Conservation (phyloP, 2,113 vertebrate genomes). For the Corythornis cristatus region DNA sequence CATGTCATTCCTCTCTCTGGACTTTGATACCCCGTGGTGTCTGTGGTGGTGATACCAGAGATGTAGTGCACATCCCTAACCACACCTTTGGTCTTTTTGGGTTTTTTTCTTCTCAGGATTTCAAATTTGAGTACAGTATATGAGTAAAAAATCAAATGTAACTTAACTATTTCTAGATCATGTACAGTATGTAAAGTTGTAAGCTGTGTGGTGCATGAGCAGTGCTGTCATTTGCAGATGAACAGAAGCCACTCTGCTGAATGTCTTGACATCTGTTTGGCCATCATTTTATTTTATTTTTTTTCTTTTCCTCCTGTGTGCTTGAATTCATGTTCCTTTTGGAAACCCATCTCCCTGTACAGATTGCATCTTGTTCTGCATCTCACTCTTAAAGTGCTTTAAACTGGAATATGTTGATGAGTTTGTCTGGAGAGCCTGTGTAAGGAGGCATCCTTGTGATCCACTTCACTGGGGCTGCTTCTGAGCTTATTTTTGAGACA, state of each 20-base stretch:
- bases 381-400: slow-evolving; percentile 32
- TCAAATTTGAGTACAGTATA: slow-evolving; percentile 81
- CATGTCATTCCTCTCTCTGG: slow-evolving; percentile 62
- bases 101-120: slow-evolving; percentile 89
- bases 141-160: slow-evolving; percentile 85
- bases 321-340: slow-evolving; percentile 19
- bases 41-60: slow-evolving; percentile 41
- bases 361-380: slow-evolving; percentile 5
- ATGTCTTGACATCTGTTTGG: slow-evolving; percentile 57
- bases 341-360: slow-evolving; percentile 6
- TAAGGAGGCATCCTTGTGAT: slow-evolving; percentile 18
- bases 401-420: slow-evolving; percentile 19
- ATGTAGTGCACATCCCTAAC: slow-evolving; percentile 51
- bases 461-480: slow-evolving; percentile 21
- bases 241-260: slow-evolving; percentile 58
- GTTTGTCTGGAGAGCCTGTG: background rate
- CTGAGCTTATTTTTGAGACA: slow-evolving; percentile 17
- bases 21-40: slow-evolving; percentile 40
- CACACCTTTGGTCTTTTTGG: slow-evolving; percentile 1
- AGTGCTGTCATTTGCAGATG: slow-evolving; percentile 40
- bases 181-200: slow-evolving; percentile 86
- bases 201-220: slow-evolving; percentile 81
- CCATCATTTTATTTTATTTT: background rate
- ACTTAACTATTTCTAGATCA: slow-evolving; percentile 80
- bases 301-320: background rate